Percentiles rank a stretch among this genome's conserved stretches.
Conservation (phyloP, 2,113 vertebrate species). For the Cynopterus brachyotis region DNA sequence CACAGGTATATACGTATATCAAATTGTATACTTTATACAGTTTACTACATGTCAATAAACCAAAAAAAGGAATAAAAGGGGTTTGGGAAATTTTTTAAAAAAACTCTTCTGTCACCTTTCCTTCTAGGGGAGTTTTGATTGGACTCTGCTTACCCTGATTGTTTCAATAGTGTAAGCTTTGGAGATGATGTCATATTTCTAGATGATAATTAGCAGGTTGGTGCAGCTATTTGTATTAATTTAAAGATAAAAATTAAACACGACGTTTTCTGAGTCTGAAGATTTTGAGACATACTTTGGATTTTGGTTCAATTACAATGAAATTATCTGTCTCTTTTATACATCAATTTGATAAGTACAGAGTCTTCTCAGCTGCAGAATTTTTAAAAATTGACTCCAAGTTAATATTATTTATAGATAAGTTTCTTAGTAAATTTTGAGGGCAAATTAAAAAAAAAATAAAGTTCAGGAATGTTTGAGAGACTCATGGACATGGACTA, state of each 20-base stretch:
- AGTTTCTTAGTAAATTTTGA: background rate
- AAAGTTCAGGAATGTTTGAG: background rate
- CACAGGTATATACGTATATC: background rate
- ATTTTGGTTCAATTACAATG: background rate
- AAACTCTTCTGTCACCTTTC: background rate
- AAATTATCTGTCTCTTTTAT: background rate
- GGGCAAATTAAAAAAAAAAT: too few relatives aligned
- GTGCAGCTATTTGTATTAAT: background rate
- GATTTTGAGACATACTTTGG: background rate
- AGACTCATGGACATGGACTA: too few relatives aligned
- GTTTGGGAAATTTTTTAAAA: background rate
- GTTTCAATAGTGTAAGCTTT: background rate
- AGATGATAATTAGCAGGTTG: background rate
- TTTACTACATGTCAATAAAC: background rate
- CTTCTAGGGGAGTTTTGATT: background rate
- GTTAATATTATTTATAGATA: background rate
- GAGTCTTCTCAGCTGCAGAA: background rate
- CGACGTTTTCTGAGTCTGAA: background rate
- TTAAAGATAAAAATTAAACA: background rate
- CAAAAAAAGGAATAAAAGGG: background rate
- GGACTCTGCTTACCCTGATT: background rate
- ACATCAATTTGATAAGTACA: background rate
- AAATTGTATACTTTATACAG: background rate
- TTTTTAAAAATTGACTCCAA: background rate
- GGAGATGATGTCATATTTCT: background rate